These are phyloP conservation scores for Pinctada fucata DNA, from an alignment of 2,888 invertebrate genomes.

Conservation along the genomic window DNA sequence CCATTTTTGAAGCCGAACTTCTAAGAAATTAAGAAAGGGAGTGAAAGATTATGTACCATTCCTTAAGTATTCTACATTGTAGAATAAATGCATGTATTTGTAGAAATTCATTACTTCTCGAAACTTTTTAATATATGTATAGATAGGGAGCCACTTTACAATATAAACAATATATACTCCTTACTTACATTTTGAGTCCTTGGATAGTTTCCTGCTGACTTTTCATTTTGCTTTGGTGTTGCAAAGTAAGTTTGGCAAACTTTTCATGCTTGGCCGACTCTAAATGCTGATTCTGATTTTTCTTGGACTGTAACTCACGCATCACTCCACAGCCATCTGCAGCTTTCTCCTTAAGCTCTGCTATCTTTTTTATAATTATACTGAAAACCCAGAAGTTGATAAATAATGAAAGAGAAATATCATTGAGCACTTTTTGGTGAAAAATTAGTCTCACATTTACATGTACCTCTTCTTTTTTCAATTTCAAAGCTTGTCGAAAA, in stretches of 20 bases:
- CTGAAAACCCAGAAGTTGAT: constrained; percentile 39
- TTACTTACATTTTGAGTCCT: constrained; percentile 55
- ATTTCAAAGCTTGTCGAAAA: too few species aligned
- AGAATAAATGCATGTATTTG: too few species aligned
- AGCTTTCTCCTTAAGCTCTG: constrained; percentile 47
- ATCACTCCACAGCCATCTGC: constrained; percentile 50
- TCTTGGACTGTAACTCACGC: constrained; percentile 46
- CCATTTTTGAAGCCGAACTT: too few species aligned
- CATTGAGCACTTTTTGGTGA: too few species aligned
- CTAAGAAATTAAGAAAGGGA: too few species aligned
- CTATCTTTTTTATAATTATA: constrained; percentile 53
- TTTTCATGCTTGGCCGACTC: constrained; percentile 57
- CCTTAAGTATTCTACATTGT: too few species aligned
- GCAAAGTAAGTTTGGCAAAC: constrained; percentile 56
- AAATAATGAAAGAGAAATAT: neutral
- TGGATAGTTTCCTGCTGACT: constrained; percentile 52
- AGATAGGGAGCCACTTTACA: too few species aligned
- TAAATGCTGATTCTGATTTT: constrained; percentile 54
- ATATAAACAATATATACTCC: neutral
- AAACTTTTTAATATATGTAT: too few species aligned
- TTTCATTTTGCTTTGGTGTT: constrained; percentile 60
- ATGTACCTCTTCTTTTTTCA: too few species aligned
- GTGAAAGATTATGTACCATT: too few species aligned
- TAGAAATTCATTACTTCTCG: too few species aligned
- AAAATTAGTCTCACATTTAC: too few species aligned